Percentiles rank a stretch among this genome's conserved stretches.
phyloP scores from a whole-genome alignment of 1,140 invertebrate genomes.

The Diabrotica virgifera region DNA sequence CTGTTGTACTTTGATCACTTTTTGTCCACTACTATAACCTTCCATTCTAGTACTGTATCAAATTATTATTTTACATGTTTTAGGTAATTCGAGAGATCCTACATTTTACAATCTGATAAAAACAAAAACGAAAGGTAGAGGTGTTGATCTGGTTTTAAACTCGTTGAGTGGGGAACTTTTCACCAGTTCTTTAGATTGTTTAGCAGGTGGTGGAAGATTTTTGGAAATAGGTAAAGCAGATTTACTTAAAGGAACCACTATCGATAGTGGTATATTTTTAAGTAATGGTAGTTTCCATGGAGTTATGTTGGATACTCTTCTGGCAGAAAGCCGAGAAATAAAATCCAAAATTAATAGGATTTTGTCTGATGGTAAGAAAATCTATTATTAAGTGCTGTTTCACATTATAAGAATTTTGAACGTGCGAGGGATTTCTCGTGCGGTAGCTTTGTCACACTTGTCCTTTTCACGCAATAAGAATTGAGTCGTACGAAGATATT shows the following conservation, averaged over 20 bases:
- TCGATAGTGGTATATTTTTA: conserved; percentile 74
- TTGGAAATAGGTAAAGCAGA: conserved; percentile 79
- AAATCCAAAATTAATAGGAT: too few relatives aligned
- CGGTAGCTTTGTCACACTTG: too few relatives aligned
- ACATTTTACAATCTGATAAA: conserved; percentile 61
- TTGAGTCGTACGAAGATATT: too few relatives aligned
- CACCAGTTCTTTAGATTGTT: conserved; percentile 72
- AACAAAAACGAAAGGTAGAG: conserved; percentile 57
- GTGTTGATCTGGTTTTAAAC: conserved; percentile 68
- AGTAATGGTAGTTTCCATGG: conserved; percentile 86
- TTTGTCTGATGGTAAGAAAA: too few relatives aligned
- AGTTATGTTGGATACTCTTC: conserved; percentile 75
- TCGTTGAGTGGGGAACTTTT: conserved; percentile 66
- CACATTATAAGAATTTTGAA: too few relatives aligned
- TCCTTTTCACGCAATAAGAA: too few relatives aligned
- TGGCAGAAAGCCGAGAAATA: too few relatives aligned
- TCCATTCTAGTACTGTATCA: background rate
- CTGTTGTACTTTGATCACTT: background rate
- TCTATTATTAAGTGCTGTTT: too few relatives aligned
- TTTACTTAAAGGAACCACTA: conserved; percentile 59
- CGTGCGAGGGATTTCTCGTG: too few relatives aligned
- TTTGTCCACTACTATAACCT: background rate
- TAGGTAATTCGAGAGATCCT: conserved; percentile 62
- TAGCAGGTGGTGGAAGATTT: conserved; percentile 66
- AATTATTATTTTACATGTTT: conserved; percentile 42